phyloP scores from a whole-genome alignment of 2,888 invertebrate species.

The Hymenopus coronatus region DNA sequence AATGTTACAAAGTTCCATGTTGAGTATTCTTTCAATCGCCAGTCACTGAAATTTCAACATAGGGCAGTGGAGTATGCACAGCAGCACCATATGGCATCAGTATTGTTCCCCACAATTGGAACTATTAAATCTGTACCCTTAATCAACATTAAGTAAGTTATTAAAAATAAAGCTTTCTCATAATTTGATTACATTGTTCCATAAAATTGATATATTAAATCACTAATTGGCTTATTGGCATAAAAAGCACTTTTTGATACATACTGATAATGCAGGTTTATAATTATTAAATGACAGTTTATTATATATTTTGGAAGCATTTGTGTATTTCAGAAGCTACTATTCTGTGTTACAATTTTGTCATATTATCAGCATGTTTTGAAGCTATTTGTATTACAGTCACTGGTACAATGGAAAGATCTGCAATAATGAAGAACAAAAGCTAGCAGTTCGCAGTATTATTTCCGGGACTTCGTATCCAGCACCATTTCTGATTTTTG shows the following conservation, averaged over 20 bases:
- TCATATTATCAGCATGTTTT: background rate
- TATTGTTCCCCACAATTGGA: background rate
- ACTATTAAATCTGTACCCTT: background rate
- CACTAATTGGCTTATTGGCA: too few species aligned
- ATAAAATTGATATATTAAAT: too few species aligned
- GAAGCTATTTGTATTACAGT: background rate
- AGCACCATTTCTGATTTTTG: slow-evolving; percentile 23
- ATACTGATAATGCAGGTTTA: too few species aligned
- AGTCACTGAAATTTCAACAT: background rate
- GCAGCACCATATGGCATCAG: background rate
- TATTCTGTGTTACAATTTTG: background rate
- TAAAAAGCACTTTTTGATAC: too few species aligned
- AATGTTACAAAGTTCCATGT: slow-evolving; percentile 1
- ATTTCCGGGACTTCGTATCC: slow-evolving; percentile 9
- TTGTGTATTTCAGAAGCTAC: background rate
- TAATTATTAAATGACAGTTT: too few species aligned
- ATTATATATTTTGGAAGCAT: too few species aligned
- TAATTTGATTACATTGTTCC: too few species aligned
- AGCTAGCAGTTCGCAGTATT: slow-evolving; percentile 16
- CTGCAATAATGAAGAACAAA: background rate
- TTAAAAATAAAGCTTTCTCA: background rate
- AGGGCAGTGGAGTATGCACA: slow-evolving; percentile 1
- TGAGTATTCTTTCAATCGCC: slow-evolving; percentile 6
- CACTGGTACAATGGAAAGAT: slow-evolving; percentile 1
- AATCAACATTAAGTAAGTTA: background rate